Conservation (phyloP, 2,797 vertebrate genomes). For the Tenualosa thibaudeaui region DNA sequence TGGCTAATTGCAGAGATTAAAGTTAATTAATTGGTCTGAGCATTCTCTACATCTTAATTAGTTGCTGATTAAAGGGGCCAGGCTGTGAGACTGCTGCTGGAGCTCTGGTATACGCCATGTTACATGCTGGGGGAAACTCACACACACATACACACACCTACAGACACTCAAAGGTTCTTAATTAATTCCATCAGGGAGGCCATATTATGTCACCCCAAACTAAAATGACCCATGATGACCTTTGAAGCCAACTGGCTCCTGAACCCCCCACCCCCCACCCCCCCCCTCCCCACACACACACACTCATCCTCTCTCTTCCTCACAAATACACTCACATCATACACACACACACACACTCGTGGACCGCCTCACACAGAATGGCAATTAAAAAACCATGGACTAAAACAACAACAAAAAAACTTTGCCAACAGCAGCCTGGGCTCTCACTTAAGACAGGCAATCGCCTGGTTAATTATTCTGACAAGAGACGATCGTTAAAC, state of each 20-base stretch:
- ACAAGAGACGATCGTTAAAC: slow-evolving; percentile 69
- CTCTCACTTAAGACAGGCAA: slow-evolving; percentile 58
- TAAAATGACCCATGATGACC: not conserved
- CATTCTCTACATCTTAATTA: slow-evolving; percentile 12
- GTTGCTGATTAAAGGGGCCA: not conserved
- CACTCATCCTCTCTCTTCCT: not conserved
- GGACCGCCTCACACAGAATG: slow-evolving; percentile 21
- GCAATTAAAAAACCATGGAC: not conserved
- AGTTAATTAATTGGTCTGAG: slow-evolving; percentile 23
- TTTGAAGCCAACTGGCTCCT: not conserved
- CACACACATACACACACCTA: not conserved
- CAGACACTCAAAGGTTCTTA: not conserved
- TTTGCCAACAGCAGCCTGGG: not conserved
- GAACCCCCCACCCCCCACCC: not conserved
- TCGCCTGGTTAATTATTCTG: slow-evolving; percentile 64
- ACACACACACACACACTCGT: not conserved
- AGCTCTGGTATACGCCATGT: not conserved
- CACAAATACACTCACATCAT: not conserved
- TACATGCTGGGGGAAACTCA: not conserved
- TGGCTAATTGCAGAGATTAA: slow-evolving; percentile 21
- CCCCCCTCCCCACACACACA: not conserved
- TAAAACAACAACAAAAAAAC: not conserved
- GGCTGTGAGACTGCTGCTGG: not conserved
- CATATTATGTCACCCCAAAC: slow-evolving; percentile 5
- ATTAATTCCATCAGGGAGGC: slow-evolving; percentile 11